These are phyloP conservation scores for Eumacrocentrus americanus DNA, from an alignment of 2,888 invertebrate genomes.

Conservation along the genomic window DNA sequence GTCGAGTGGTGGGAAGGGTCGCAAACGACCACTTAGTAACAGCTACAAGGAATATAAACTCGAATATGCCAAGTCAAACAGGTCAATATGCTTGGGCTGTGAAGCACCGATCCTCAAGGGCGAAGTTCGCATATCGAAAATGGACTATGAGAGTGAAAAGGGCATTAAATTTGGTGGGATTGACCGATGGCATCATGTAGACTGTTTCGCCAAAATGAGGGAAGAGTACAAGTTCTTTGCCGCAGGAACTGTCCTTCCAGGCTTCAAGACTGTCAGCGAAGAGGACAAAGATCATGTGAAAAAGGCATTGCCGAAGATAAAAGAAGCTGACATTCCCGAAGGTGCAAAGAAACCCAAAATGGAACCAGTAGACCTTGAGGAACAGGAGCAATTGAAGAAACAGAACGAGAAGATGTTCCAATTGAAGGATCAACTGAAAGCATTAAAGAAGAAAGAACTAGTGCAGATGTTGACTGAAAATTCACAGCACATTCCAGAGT, in stretches of 20 bases:
- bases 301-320: slow-evolving; percentile 66
- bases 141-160: slow-evolving; percentile 81
- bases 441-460: slow-evolving; percentile 70
- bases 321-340: slow-evolving; percentile 66
- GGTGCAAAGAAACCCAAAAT: slow-evolving; percentile 73
- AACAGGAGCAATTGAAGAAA: slow-evolving; percentile 69
- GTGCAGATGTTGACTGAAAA: slow-evolving; percentile 73
- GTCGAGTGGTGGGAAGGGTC: slow-evolving; percentile 63
- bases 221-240: slow-evolving; percentile 76
- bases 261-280: slow-evolving; percentile 71
- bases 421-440: slow-evolving; percentile 68
- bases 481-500: slow-evolving; percentile 71
- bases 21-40: slow-evolving; percentile 63
- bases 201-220: slow-evolving; percentile 83
- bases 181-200: slow-evolving; percentile 89
- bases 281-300: slow-evolving; percentile 75
- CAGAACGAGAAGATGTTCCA: slow-evolving; percentile 77
- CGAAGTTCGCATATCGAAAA: slow-evolving; percentile 75
- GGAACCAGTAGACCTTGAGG: slow-evolving; percentile 66
- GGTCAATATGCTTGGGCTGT: slow-evolving; percentile 83
- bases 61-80: slow-evolving; percentile 86
- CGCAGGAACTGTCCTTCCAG: slow-evolving; percentile 76
- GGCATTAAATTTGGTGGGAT: slow-evolving; percentile 83
- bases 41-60: slow-evolving; percentile 73
- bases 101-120: slow-evolving; percentile 82